Percentiles rank a stretch among this genome's conserved stretches.
phyloP scores from a whole-genome alignment of 2,113 vertebrate species.

The Plecotus auritus region DNA sequence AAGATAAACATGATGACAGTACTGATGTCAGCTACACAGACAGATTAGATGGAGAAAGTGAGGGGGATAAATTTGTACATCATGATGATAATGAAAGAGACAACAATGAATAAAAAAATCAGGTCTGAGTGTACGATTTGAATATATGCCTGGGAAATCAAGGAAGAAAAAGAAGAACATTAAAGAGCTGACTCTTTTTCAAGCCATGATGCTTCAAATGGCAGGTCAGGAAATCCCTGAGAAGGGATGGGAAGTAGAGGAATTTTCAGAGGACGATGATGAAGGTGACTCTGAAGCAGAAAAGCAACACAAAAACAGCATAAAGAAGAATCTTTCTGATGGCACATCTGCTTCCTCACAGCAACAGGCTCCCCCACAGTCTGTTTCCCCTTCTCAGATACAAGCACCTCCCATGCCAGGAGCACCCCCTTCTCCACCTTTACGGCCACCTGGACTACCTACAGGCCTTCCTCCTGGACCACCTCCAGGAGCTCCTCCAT shows the following conservation, averaged over 20 bases:
- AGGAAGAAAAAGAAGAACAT: conserved; percentile 90
- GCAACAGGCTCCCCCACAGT: conserved; percentile 77
- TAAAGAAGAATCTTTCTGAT: conserved; percentile 82
- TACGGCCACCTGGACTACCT: conserved; percentile 92
- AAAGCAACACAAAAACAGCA: conserved; percentile 80
- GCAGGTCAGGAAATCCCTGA: conserved; percentile 97
- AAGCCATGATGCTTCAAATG: conserved; percentile 99
- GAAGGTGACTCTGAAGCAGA: conserved; percentile 90
- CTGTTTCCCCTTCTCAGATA: conserved; percentile 84
- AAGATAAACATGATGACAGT: conserved; percentile 87
- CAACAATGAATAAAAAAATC: conserved; percentile 79
- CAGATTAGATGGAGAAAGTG: conserved; percentile 87
- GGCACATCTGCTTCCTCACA: conserved; percentile 71
- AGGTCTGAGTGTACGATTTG: conserved; percentile 93
- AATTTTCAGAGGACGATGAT: conserved; percentile 83
- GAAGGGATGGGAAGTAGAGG: conserved; percentile 92
- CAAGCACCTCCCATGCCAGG: conserved; percentile 93
- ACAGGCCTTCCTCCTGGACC: conserved; percentile 95
- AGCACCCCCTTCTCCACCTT: conserved; percentile 86
- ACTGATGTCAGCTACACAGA: conserved; percentile 91
- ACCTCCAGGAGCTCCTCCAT: conserved; percentile 95
- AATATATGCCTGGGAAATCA: conserved; percentile 88
- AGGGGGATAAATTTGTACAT: conserved; percentile 91
- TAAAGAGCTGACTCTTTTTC: conserved; percentile 94
- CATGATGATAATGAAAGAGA: conserved; percentile 83